Percentiles rank a stretch among this genome's conserved stretches.
Evolutionary conservation across 2,797 vertebrate genomes (phyloP).

Genomic region (Mormyrops attenuatus): DNA sequence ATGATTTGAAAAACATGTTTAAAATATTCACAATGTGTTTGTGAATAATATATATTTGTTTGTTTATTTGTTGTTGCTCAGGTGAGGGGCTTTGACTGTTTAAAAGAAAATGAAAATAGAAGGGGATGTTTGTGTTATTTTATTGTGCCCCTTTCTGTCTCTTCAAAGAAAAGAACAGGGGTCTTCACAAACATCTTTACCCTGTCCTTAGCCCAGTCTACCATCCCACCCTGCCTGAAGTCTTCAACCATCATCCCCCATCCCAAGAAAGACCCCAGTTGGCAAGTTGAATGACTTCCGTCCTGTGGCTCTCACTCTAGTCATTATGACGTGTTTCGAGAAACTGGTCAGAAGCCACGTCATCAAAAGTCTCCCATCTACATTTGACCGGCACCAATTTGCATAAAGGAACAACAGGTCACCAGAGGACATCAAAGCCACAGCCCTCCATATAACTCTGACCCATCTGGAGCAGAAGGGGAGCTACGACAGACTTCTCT

Average conservation of each 20-base stretch:
- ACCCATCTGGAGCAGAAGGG: neutral
- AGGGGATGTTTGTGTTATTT: neutral
- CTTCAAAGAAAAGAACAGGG: neutral
- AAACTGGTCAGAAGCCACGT: neutral
- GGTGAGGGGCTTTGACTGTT: neutral
- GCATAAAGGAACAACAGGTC: neutral
- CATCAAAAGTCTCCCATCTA: neutral
- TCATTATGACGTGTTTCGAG: neutral
- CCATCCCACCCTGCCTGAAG: neutral
- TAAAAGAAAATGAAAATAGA: neutral
- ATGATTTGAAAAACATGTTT: neutral
- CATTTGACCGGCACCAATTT: neutral
- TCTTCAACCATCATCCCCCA: neutral
- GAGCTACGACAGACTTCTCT: neutral
- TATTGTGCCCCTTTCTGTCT: neutral
- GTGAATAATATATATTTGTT: neutral
- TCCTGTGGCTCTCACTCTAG: neutral
- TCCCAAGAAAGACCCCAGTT: neutral
- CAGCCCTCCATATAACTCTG: neutral
- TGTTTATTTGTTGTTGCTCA: neutral
- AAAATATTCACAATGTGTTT: neutral
- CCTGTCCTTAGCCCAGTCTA: too few species aligned
- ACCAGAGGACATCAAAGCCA: neutral
- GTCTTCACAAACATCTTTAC: too few species aligned
- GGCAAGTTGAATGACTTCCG: neutral